Evolutionary conservation across 1,140 invertebrate species (phyloP), one percentile per base, ranked within the genome.

Genomic region (Platyscapa corneri): DNA sequence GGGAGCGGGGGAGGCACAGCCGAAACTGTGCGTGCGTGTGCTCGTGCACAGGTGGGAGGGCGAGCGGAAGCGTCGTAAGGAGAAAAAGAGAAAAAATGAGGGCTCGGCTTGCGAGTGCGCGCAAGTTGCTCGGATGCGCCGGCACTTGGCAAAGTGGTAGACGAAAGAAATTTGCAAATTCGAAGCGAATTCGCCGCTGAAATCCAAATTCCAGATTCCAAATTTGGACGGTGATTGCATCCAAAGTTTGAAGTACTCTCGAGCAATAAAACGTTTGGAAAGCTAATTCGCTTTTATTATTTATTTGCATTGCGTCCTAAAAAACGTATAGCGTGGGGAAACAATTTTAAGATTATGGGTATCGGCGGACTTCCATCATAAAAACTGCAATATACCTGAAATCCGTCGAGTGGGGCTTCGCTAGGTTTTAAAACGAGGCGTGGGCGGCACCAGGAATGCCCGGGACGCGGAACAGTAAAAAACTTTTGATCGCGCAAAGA

Each of bases 141-240:
- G 76, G 10, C 20, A 32, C 42, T 65, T 46, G 16, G 60, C 34
- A 30, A 27, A 75, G 30, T 53, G 14, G 37, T 30, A 34, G 37
- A n/a, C 2, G 77, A 70, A 79, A 64, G 20, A 64, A 49, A 46
- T 67, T 65, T 32, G 60, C 37, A 7, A 34, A 81, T 16, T 67
- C 39, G 60, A n/a, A 20, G 60, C 27, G 27, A 46, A 49, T 67
- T 37, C 39, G 32, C 6, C 1, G 32, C 12, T n/a, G 77, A 65
- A 81, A 70, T 82, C 39, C 67, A 56, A n/a, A n/a, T n/a, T n/a
- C n/a, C n/a, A n/a, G n/a, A n/a, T n/a, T n/a, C n/a, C n/a, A n/a
- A 82, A 82, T 82, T 82, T 56, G n/a, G 32, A 82, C 56, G 39
- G 74, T 81, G 60, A 81, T 81, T 81, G 37, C 39, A 81, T 42